phyloP scores from a whole-genome alignment of 1,140 invertebrate species.

The Drepana arcuata region DNA sequence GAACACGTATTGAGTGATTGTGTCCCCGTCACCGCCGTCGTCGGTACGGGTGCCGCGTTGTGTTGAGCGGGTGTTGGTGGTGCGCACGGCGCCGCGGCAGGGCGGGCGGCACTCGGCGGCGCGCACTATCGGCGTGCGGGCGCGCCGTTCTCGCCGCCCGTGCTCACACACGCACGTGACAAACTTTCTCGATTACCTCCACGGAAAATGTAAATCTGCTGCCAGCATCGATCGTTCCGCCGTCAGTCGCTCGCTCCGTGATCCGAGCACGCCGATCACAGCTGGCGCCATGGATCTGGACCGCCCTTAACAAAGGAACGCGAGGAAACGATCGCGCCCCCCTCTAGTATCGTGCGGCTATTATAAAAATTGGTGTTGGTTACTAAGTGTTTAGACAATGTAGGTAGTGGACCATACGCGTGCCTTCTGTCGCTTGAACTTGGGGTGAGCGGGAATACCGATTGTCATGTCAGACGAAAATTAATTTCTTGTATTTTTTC shows the following conservation, averaged over 20 bases:
- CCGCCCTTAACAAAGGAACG: conserved; percentile 55
- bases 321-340: conserved; percentile 26
- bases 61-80: conserved; percentile 11
- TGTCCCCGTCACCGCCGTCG: conserved; percentile 32
- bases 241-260: conserved; percentile 49
- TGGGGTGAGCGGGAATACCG: conserved; percentile 23
- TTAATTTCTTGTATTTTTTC: conserved; percentile 40
- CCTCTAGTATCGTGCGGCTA: conserved; percentile 32
- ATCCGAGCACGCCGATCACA: conserved; percentile 45
- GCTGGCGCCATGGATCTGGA: conserved; percentile 56
- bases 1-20: conserved; percentile 40
- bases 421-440: conserved; percentile 53
- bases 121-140: conserved; percentile 62
- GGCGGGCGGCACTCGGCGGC: conserved; percentile 66
- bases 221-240: conserved; percentile 58
- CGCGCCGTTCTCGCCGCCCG: conserved; percentile 50
- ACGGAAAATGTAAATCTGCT: conserved; percentile 67
- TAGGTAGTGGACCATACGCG: conserved; percentile 56
- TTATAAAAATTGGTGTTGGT: conserved; percentile 45
- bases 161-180: conserved; percentile 39
- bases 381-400: conserved; percentile 42
- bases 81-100: conserved; percentile 34
- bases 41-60: conserved; percentile 7
- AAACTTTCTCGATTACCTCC: conserved; percentile 64
- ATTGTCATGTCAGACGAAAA: conserved; percentile 19